phyloP scores from a whole-genome alignment of 2,888 invertebrate species.

The Hirtodrosophila trivittata region DNA sequence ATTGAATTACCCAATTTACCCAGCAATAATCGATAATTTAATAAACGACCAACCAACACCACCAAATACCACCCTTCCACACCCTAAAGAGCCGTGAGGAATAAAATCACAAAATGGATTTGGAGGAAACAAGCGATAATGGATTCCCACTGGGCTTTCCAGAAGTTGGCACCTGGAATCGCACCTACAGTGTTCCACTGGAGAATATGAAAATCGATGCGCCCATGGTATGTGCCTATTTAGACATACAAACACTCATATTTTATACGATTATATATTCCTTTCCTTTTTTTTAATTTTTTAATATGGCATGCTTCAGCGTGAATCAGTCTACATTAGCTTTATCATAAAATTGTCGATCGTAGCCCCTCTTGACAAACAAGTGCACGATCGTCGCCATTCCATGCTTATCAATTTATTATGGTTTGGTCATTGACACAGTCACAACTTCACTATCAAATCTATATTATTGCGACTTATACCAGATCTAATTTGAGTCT shows the following conservation, averaged over 20 bases:
- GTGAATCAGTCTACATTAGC: constrained; percentile 32
- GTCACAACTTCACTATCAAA: background rate
- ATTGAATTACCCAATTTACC: constrained; percentile 30
- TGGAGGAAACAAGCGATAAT: constrained; percentile 76
- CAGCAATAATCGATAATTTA: constrained; percentile 38
- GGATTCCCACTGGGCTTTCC: constrained; percentile 77
- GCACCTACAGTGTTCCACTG: constrained; percentile 86
- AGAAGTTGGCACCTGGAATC: constrained; percentile 86
- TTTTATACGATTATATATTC: constrained; percentile 10
- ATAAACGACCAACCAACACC: constrained; percentile 33
- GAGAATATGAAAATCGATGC: constrained; percentile 91
- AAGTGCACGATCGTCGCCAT: constrained; percentile 25
- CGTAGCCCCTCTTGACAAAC: constrained; percentile 18
- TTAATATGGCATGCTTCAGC: background rate
- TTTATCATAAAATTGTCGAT: constrained; percentile 18
- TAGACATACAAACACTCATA: background rate
- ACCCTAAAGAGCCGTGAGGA: background rate
- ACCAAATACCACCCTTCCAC: constrained; percentile 9
- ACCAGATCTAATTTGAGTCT: too few species aligned
- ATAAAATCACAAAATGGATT: constrained; percentile 51
- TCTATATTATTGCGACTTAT: background rate
- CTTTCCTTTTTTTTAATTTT: background rate
- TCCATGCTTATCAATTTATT: constrained; percentile 54
- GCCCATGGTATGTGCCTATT: constrained; percentile 85
- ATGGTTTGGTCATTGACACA: constrained; percentile 70